Evolutionary conservation across 2,888 invertebrate genomes (phyloP), one percentile per base, ranked within the genome.

Genomic region (Drosophila eohydei): DNA sequence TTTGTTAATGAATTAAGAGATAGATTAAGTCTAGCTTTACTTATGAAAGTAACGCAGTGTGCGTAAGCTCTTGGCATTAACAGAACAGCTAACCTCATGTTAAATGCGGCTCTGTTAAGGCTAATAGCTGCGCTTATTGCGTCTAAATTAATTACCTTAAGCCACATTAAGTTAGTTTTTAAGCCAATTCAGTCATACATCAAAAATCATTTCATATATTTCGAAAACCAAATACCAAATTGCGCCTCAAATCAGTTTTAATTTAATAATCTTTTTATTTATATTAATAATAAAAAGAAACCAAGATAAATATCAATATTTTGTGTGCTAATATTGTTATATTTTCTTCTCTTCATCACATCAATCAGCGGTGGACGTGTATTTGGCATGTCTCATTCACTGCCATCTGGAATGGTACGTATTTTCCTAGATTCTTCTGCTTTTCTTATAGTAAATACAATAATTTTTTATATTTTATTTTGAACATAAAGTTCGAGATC

Each of bases 321-420:
- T 62, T n/a, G 21, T 40, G 14, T 74, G 64, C 83, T 83, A 88
- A 83, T 80, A 71, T 48, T 7, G 16, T 3, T 9, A 52, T 58
- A 70, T 77, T 66, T 72, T 66, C 51, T 56, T 65, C 73, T 56
- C 71, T 68, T 56, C 60, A 70, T 66, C 56, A 38, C 41, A 59
- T 56, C 58, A 59, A 64, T 55, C 57, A 92, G 91, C 89, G 93
- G 93, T 88, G 92, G 93, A 76, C 92, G 93, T 83, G 92, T 93
- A 84, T 93, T 93, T 92, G 93, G 93, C 83, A 93, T 93, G 92
- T 93, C 93, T 70, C 92, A 93, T 91, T 93, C 93, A 85, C 89
- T 93, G 81, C 93, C 93, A 72, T 93, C 93, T 12, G 93, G 93
- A 92, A 93, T 93, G 93, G 93, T 93, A 91, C 85, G 93, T 92